Conservation (phyloP, 2,888 invertebrate genomes). For the Macropis europaea region DNA sequence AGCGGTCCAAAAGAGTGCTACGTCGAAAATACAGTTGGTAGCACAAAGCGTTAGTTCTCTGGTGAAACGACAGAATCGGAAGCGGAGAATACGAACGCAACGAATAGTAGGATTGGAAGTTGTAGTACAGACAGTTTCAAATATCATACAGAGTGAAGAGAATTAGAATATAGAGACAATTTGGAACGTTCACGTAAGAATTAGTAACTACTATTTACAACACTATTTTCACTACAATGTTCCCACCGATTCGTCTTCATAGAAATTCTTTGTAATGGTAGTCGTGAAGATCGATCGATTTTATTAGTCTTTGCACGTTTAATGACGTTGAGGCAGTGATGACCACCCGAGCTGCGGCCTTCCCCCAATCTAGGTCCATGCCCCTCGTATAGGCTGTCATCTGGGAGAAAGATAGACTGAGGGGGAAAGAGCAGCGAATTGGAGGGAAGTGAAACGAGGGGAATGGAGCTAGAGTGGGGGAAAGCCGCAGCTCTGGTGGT, state of each 20-base stretch:
- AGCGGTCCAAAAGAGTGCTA: slow-evolving; percentile 26
- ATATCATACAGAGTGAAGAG: slow-evolving; percentile 16
- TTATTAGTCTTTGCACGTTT: no score
- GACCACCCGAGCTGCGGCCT: no score
- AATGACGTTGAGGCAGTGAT: no score
- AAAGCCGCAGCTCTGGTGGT: no score
- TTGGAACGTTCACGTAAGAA: slow-evolving; percentile 11
- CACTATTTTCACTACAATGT: not conserved
- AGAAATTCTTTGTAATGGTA: not conserved
- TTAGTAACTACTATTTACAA: slow-evolving; percentile 42
- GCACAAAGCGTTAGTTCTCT: not conserved
- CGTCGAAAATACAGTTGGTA: slow-evolving; percentile 14
- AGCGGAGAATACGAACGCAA: slow-evolving; percentile 8
- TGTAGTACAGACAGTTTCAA: slow-evolving; percentile 25
- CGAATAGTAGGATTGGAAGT: slow-evolving; percentile 16
- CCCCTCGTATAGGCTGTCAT: no score
- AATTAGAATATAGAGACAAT: slow-evolving; percentile 10
- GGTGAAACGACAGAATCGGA: slow-evolving; percentile 4
- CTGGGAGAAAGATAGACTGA: no score
- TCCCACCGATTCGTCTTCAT: not conserved
- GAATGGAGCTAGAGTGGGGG: no score
- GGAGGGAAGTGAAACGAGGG: no score
- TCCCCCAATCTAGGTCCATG: no score
- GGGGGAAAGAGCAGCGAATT: no score
- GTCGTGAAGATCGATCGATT: slow-evolving; percentile 6